Base-by-base conservation (phyloP, 1,140 invertebrate species). In the Acyrthosiphon pisum region DNA sequence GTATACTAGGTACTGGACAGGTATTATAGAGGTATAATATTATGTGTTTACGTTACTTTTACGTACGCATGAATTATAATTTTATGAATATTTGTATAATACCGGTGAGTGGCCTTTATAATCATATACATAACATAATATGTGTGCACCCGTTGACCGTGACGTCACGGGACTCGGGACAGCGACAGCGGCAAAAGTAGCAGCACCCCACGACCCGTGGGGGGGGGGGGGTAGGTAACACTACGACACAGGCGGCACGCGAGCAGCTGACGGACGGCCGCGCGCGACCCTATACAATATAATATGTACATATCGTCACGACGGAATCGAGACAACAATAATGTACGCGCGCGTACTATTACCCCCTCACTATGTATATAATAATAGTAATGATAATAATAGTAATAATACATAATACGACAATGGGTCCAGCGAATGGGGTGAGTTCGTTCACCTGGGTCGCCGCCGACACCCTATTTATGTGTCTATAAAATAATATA, bases 371-470 rank as follows among this genome's bases (percentile, higher is more conserved):
- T 83, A 23, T 35, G 41, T 86, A 86, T 46, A 46, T 86, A 53
- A 22, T 53, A 86, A 44, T 86, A 46, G 44, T 46, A 86, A 68
- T 68, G 26, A 60, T 60, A 53, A 53, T 53, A 53, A 53, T 53
- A 56, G 23, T 56, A 68, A 30, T 68, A 68, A 76, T 76, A 76
- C n/a, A 76, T 18, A 35, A 76, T 76, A 76, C 48, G 87, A 88
- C 87, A 88, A 88, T 88, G 46, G 87, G 87, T 88, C 50, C 88
- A 41, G 90, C 23, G 56, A 91, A 91, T 76, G 90, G 90, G 90
- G 90, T 91, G 60, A 76, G 90, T 91, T 76, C 90, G 90, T 91
- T 91, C 90, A 91, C 90, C 90, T 91, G 90, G 90, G 60, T 41
- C 35, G 2, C 83, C 86, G 86, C 37, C 14, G 60, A 50, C n/a